Percentiles rank a stretch among this genome's conserved stretches.
Conservation (phyloP, 2,797 vertebrate genomes). For the Sebastes reedi region DNA sequence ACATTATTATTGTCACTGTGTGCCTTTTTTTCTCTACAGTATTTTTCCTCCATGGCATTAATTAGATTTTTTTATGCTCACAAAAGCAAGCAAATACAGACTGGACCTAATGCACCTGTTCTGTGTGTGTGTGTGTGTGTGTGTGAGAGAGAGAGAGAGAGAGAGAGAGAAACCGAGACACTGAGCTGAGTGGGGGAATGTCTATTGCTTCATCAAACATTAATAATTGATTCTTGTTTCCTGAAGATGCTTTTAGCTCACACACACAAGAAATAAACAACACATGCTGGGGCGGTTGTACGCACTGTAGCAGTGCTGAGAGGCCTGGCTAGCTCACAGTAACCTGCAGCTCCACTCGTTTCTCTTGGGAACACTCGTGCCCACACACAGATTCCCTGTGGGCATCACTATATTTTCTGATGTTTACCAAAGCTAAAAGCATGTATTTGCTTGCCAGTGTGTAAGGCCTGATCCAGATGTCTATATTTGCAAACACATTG, state of each 20-base stretch:
- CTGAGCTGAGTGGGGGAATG: constrained; percentile 9
- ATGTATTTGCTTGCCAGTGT: constrained; percentile 37
- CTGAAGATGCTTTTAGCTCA: constrained; percentile 53
- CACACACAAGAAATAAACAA: constrained; percentile 26
- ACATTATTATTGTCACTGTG: constrained; percentile 29
- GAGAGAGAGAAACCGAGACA: background rate
- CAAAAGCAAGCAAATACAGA: constrained; percentile 25
- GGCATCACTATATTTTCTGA: constrained; percentile 52
- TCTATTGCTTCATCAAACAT: constrained; percentile 41
- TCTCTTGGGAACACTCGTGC: constrained; percentile 64
- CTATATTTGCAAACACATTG: constrained; percentile 51
- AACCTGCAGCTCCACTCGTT: constrained; percentile 57
- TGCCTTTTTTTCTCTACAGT: background rate
- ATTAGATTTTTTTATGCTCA: constrained; percentile 11
- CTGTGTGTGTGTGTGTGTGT: background rate
- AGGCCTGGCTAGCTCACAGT: constrained; percentile 48
- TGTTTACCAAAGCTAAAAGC: constrained; percentile 72
- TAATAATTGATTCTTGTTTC: constrained; percentile 69
- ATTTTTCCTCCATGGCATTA: background rate
- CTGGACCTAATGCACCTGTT: constrained; percentile 17
- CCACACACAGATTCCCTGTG: constrained; percentile 43
- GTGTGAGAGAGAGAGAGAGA: too few species aligned
- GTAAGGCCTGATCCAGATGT: constrained; percentile 32
- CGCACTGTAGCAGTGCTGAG: constrained; percentile 15
- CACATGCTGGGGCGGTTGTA: background rate